A percentile compares a stretch with the other conserved stretches of the same genome.
phyloP scores from a whole-genome alignment of 2,113 vertebrate genomes.

The Eulemur rufifrons region DNA sequence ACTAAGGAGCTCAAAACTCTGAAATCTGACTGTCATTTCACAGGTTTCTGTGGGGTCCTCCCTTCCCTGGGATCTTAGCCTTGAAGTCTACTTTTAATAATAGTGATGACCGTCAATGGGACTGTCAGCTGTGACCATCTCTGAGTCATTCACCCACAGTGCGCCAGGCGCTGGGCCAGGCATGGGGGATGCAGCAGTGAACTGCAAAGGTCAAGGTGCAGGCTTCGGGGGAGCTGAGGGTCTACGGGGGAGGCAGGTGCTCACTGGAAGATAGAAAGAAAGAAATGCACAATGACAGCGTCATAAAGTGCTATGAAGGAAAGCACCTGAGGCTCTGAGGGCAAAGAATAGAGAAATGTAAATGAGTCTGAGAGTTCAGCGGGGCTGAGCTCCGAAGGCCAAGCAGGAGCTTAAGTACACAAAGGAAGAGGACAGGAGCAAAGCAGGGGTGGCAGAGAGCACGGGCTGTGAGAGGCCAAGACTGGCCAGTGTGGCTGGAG shows the following conservation, averaged over 20 bases:
- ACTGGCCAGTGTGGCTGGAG: background rate
- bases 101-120: background rate
- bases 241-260: background rate
- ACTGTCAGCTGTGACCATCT: background rate
- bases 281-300: background rate
- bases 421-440: background rate
- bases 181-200: background rate
- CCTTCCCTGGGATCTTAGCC: background rate
- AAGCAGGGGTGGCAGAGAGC: background rate
- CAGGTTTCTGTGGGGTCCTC: background rate
- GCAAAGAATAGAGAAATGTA: background rate
- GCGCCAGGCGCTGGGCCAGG: background rate
- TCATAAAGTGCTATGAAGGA: background rate
- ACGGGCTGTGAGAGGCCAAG: fast-evolving
- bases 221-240: background rate
- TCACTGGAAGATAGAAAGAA: background rate
- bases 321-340: fast-evolving
- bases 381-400: background rate
- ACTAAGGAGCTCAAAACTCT: background rate
- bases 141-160: background rate
- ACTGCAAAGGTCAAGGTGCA: background rate
- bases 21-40: background rate
- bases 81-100: background rate
- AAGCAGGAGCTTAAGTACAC: too few relatives aligned
- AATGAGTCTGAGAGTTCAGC: background rate